These are phyloP conservation scores for Synodontis membranacea DNA, from an alignment of 2,113 vertebrate species.

Conservation along the genomic window DNA sequence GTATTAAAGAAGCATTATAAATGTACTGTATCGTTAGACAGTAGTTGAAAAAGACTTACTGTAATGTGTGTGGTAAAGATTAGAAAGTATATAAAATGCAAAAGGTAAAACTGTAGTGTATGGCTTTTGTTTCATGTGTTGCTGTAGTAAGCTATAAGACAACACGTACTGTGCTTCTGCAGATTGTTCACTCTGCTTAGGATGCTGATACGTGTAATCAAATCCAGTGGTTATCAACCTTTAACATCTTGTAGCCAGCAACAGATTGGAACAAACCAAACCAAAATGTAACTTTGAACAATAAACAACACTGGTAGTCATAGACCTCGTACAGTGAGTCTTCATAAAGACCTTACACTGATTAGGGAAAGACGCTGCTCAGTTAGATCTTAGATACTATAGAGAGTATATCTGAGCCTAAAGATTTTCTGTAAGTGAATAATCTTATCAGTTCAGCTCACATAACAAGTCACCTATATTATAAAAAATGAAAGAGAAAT, in stretches of 20 bases:
- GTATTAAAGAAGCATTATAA: not conserved
- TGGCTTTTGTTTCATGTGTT: not conserved
- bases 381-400: not conserved
- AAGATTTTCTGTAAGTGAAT: not conserved
- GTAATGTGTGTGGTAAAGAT: not conserved
- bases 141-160: not conserved
- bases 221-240: not conserved
- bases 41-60: not conserved
- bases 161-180: not conserved
- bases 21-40: not conserved
- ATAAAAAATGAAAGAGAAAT: not conserved
- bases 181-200: not conserved
- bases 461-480: not conserved
- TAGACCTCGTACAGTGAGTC: too few species aligned
- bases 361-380: not conserved
- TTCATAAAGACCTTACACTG: not conserved
- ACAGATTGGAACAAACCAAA: not conserved
- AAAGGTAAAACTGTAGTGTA: not conserved
- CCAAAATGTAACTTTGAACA: not conserved
- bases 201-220: not conserved
- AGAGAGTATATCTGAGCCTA: not conserved
- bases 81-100: not conserved
- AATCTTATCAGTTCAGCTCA: not conserved
- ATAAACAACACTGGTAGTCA: not conserved
- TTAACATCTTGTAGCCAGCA: not conserved